phyloP scores from a whole-genome alignment of 2,888 invertebrate genomes.

The Orgyia antiqua region DNA sequence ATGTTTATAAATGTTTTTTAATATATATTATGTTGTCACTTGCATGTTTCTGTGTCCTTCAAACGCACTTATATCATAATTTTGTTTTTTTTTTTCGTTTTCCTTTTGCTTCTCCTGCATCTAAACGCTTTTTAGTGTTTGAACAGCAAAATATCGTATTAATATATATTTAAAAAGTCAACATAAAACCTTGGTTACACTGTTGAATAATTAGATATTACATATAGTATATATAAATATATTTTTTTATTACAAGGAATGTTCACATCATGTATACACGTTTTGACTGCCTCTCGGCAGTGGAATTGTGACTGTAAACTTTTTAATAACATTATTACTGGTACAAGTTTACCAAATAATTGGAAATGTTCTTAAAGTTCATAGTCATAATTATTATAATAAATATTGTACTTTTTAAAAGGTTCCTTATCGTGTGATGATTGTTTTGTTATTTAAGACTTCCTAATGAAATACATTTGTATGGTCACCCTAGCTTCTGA shows the following conservation, averaged over 20 bases:
- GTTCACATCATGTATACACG: conserved; percentile 60
- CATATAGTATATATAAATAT: conserved; percentile 38
- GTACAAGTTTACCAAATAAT: too few relatives aligned
- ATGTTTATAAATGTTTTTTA: conserved; percentile 16
- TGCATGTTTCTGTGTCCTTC: conserved; percentile 70
- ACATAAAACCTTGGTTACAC: conserved; percentile 55
- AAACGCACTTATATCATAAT: conserved; percentile 72
- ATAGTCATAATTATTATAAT: conserved; percentile 39
- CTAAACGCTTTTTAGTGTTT: conserved; percentile 42
- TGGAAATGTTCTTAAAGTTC: conserved; percentile 22
- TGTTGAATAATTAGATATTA: conserved; percentile 33
- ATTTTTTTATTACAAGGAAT: conserved; percentile 60
- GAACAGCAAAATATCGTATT: conserved; percentile 62
- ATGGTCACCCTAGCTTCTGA: conserved; percentile 44
- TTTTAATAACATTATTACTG: not conserved
- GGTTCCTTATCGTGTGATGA: conserved; percentile 67
- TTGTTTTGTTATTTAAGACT: conserved; percentile 63
- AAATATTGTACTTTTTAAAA: conserved; percentile 60
- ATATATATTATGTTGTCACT: conserved; percentile 30
- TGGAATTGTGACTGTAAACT: conserved; percentile 39
- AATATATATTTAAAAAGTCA: conserved; percentile 30
- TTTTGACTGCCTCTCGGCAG: conserved; percentile 38
- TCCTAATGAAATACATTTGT: conserved; percentile 30
- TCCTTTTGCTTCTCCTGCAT: conserved; percentile 52
- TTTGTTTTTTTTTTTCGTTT: conserved; percentile 39